Evolutionary conservation across 2,113 vertebrate genomes (phyloP).

Genomic region (Pachycephala philippinensis): DNA sequence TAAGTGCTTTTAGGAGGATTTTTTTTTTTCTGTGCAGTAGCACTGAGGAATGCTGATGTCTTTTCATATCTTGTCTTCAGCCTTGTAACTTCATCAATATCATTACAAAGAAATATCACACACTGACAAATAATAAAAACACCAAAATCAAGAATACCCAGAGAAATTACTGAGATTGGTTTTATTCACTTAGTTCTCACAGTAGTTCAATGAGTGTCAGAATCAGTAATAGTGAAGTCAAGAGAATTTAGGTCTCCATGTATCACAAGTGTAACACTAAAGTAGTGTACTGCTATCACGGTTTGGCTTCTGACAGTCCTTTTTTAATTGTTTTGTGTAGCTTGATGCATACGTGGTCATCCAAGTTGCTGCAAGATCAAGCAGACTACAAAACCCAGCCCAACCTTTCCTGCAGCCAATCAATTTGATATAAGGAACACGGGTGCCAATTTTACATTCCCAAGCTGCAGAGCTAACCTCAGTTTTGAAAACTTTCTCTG

Average conservation of each 20-base stretch:
- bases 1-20: not conserved
- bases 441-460: not conserved
- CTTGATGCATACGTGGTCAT: not conserved
- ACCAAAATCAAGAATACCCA: not conserved
- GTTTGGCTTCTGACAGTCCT: not conserved
- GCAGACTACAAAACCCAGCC: not conserved
- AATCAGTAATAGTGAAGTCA: not conserved
- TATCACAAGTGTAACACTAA: not conserved
- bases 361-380: not conserved
- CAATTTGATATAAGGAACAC: not conserved
- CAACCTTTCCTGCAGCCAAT: not conserved
- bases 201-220: not conserved
- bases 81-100: not conserved
- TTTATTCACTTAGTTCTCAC: not conserved
- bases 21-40: not conserved
- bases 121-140: not conserved
- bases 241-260: not conserved
- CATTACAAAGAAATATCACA: not conserved
- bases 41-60: not conserved
- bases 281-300: not conserved
- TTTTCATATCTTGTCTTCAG: not conserved
- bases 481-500: not conserved
- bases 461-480: not conserved
- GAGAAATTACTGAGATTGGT: not conserved
- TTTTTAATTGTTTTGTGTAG: not conserved